These are phyloP conservation scores for Metopolophium dirhodum DNA, from an alignment of 1,140 invertebrate species.

Conservation along the genomic window DNA sequence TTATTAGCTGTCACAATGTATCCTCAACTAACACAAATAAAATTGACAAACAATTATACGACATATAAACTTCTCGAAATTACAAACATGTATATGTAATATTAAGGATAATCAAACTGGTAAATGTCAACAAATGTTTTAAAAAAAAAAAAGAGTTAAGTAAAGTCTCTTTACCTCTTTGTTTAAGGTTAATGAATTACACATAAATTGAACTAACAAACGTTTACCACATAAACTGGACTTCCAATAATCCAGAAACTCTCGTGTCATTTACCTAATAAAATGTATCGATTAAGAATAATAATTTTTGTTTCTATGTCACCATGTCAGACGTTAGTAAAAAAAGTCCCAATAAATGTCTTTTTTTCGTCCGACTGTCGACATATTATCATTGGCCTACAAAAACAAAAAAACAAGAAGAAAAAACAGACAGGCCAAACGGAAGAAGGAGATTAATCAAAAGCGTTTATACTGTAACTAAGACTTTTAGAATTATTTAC, in stretches of 20 bases:
- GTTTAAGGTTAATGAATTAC: constrained; percentile 37
- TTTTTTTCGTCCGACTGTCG: constrained; percentile 55
- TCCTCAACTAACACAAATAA: neutral
- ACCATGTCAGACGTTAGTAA: constrained; percentile 47
- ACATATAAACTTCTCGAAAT: constrained; percentile 12
- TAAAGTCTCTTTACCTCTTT: constrained; percentile 4
- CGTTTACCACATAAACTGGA: constrained; percentile 31
- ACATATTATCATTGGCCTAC: constrained; percentile 55
- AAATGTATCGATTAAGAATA: constrained; percentile 43
- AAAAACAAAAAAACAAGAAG: constrained; percentile 53
- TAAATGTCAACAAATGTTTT: constrained; percentile 33
- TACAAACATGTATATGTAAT: neutral
- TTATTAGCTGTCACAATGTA: neutral
- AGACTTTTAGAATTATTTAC: constrained; percentile 67
- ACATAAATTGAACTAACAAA: constrained; percentile 43
- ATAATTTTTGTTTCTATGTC: constrained; percentile 53
- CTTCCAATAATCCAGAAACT: neutral
- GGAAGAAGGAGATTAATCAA: constrained; percentile 51
- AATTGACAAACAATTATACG: constrained; percentile 28
- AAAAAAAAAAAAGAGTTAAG: constrained; percentile 33
- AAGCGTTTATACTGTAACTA: constrained; percentile 43
- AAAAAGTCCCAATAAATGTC: constrained; percentile 57
- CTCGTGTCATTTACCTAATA: constrained; percentile 48
- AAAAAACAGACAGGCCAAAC: constrained; percentile 51
- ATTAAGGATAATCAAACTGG: constrained; percentile 32